Evolutionary conservation across 2,888 invertebrate genomes (phyloP).

Genomic region (Euplexia lucipara): DNA sequence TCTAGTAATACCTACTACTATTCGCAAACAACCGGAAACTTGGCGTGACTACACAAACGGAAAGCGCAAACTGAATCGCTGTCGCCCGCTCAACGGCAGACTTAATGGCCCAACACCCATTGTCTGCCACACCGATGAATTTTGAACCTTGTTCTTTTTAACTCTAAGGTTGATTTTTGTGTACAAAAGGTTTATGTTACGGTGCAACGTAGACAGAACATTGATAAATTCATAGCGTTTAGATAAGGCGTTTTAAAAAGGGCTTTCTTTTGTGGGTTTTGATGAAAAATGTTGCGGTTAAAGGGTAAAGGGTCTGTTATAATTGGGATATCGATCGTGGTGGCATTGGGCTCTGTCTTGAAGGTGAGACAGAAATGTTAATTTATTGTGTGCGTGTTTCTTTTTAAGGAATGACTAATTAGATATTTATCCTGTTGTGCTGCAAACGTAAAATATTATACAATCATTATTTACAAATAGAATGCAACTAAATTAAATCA

Average conservation of each 20-base stretch:
- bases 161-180: slow-evolving; percentile 11
- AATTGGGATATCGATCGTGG: slow-evolving; percentile 61
- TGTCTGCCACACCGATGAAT: slow-evolving; percentile 25
- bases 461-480: too few species aligned
- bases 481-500: too few species aligned
- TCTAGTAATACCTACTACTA: slow-evolving; percentile 44
- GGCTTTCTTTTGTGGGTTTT: slow-evolving; percentile 60
- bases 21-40: slow-evolving; percentile 61
- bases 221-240: slow-evolving; percentile 67
- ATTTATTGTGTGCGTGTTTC: neutral
- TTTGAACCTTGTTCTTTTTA: slow-evolving; percentile 4
- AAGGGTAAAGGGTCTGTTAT: slow-evolving; percentile 54
- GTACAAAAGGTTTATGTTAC: neutral
- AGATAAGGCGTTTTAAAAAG: slow-evolving; percentile 66
- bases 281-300: slow-evolving; percentile 66
- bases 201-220: slow-evolving; percentile 59
- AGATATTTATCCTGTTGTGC: neutral
- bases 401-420: neutral
- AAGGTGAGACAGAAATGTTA: slow-evolving; percentile 17
- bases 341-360: slow-evolving; percentile 24
- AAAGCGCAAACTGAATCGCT: slow-evolving; percentile 64
- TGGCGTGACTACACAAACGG: slow-evolving; percentile 62
- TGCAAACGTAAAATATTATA: too few species aligned
- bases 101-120: slow-evolving; percentile 64
- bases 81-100: slow-evolving; percentile 52